Evolutionary conservation across 1,140 invertebrate genomes (phyloP).

Genomic region (Heliconius hermathena): DNA sequence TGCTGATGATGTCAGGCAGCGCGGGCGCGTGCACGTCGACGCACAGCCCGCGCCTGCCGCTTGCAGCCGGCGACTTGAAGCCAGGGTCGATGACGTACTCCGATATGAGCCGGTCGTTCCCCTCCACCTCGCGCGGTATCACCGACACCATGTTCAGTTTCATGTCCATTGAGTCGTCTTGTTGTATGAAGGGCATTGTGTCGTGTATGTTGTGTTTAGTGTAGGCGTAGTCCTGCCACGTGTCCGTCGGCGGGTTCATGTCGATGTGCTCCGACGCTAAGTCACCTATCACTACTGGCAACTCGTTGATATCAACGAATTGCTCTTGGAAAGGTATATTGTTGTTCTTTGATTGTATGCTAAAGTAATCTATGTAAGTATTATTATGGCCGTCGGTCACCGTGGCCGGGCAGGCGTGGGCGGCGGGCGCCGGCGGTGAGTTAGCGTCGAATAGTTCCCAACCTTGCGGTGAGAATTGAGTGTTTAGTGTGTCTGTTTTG

Average conservation of each 20-base stretch:
- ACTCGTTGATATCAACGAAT: slow-evolving; percentile 61
- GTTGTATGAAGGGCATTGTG: slow-evolving; percentile 66
- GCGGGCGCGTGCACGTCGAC: slow-evolving; percentile 39
- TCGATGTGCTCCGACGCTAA: slow-evolving; percentile 54
- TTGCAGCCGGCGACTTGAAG: not conserved
- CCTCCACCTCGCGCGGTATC: slow-evolving; percentile 64
- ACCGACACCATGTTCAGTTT: slow-evolving; percentile 57
- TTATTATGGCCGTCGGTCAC: slow-evolving; percentile 32
- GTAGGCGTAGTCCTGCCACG: slow-evolving; percentile 57
- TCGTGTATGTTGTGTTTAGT: slow-evolving; percentile 54
- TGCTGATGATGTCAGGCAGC: slow-evolving; percentile 58
- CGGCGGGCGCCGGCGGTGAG: slow-evolving; percentile 47
- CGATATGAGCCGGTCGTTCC: slow-evolving; percentile 56
- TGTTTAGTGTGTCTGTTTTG: slow-evolving; percentile 71
- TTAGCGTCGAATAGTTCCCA: slow-evolving; percentile 70
- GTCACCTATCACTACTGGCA: slow-evolving; percentile 68
- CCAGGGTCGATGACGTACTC: slow-evolving; percentile 55
- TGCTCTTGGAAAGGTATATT: slow-evolving; percentile 61
- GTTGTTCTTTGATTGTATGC: slow-evolving; percentile 40
- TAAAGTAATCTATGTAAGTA: slow-evolving; percentile 51
- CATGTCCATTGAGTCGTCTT: slow-evolving; percentile 68
- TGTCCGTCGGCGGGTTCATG: slow-evolving; percentile 43
- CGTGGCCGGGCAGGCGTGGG: not conserved
- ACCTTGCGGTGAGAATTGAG: slow-evolving; percentile 69
- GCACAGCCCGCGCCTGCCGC: slow-evolving; percentile 49